phyloP scores from a whole-genome alignment of 2,113 vertebrate species.

The Callocephalon fimbriatum region DNA sequence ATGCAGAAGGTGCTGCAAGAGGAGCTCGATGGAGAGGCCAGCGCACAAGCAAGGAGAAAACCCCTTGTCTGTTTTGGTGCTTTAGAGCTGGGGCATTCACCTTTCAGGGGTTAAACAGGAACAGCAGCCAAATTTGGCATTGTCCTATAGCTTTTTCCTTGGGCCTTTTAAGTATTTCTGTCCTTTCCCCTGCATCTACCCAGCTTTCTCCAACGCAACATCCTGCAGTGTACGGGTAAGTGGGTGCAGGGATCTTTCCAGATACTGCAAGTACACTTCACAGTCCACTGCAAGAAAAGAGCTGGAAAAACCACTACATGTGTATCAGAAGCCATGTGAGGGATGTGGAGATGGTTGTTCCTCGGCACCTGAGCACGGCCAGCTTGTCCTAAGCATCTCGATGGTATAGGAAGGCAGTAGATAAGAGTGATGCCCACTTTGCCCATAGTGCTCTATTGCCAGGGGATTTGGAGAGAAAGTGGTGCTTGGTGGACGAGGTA shows the following conservation, averaged over 20 bases:
- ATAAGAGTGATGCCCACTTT: not conserved
- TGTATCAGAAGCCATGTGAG: not conserved
- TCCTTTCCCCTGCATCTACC: not conserved
- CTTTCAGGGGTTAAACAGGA: not conserved
- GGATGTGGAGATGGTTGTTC: fast-evolving
- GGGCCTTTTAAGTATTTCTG: not conserved
- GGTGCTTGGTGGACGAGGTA: not conserved
- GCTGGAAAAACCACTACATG: fast-evolving
- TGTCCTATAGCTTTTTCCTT: not conserved
- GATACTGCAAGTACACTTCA: not conserved
- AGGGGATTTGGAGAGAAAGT: not conserved
- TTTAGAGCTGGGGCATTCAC: not conserved
- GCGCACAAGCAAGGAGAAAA: not conserved
- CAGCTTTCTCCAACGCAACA: not conserved
- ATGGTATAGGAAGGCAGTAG: not conserved
- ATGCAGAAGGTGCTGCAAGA: not conserved
- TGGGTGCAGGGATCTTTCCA: not conserved
- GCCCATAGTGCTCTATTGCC: not conserved
- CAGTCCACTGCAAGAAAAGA: not conserved
- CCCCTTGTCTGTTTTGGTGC: not conserved
- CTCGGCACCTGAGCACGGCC: not conserved
- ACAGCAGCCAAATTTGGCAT: not conserved
- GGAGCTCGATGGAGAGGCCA: not conserved
- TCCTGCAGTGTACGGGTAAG: not conserved
- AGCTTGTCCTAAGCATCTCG: not conserved